A percentile compares a stretch with the other conserved stretches of the same genome.
Evolutionary conservation across 2,797 vertebrate genomes (phyloP).

Genomic region (Poecilia wingei): DNA sequence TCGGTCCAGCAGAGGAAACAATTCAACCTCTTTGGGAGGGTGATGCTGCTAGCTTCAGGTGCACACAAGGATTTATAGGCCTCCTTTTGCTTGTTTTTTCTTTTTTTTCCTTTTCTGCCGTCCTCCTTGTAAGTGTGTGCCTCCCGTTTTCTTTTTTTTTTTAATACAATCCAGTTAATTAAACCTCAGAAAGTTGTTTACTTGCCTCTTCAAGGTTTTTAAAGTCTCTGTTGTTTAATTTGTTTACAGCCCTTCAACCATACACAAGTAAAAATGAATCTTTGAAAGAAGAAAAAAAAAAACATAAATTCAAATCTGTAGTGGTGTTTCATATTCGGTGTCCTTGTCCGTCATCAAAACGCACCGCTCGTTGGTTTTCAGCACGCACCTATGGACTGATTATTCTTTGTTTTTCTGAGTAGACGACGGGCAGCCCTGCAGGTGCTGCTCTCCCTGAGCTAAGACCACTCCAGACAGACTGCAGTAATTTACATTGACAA

Average conservation of each 20-base stretch:
- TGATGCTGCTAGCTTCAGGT: background rate
- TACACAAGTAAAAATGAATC: background rate
- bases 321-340: background rate
- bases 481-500: constrained; percentile 88
- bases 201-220: constrained; percentile 1
- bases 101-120: background rate
- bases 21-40: background rate
- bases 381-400: constrained; percentile 42
- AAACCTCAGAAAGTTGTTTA: constrained; percentile 1
- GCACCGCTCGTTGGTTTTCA: background rate
- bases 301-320: background rate
- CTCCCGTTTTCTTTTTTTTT: background rate
- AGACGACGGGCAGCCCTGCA: constrained; percentile 69
- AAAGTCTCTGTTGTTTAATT: background rate
- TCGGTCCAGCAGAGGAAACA: background rate
- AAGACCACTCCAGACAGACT: constrained; percentile 78
- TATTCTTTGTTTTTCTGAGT: constrained; percentile 66
- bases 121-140: background rate
- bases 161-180: background rate
- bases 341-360: background rate
- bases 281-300: background rate
- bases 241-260: background rate
- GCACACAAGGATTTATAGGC: background rate
- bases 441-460: constrained; percentile 70
- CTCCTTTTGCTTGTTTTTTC: background rate